These are phyloP conservation scores for Pseudachorutes palmiensis DNA, from an alignment of 1,140 invertebrate species.

Conservation along the genomic window DNA sequence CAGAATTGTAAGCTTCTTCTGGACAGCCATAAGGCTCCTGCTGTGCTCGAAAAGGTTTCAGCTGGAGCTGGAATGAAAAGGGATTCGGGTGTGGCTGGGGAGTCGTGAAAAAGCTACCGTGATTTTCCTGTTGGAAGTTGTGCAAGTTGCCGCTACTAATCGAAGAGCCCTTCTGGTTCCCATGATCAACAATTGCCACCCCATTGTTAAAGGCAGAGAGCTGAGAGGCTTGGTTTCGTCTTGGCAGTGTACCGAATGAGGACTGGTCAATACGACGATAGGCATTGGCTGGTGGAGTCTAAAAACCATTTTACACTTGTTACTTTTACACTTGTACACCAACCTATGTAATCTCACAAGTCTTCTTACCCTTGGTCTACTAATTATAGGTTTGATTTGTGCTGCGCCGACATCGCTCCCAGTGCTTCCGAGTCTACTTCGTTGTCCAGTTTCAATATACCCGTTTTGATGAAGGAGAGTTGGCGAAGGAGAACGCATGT, in stretches of 20 bases:
- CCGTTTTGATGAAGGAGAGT: background rate
- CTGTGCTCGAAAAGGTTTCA: conserved; percentile 6
- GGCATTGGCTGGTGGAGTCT: conserved; percentile 39
- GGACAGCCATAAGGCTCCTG: background rate
- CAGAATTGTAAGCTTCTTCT: background rate
- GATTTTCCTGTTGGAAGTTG: background rate
- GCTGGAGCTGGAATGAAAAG: conserved; percentile 10
- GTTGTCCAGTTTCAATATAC: background rate
- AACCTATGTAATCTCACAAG: background rate
- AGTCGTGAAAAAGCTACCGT: conserved; percentile 7
- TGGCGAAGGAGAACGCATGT: background rate
- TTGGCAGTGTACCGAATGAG: conserved; percentile 34
- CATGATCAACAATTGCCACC: background rate
- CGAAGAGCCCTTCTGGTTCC: background rate
- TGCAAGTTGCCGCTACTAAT: conserved; percentile 31
- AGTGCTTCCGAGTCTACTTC: background rate
- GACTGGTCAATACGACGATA: conserved; percentile 34
- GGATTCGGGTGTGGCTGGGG: background rate
- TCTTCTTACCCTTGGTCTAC: conserved; percentile 5
- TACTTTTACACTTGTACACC: background rate
- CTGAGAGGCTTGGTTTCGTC: conserved; percentile 20
- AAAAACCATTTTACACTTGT: background rate
- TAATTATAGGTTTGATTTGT: background rate
- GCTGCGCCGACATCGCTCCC: background rate
- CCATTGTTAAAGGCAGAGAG: conserved; percentile 24